Evolutionary conservation across 2,888 invertebrate genomes (phyloP), one percentile per base, ranked within the genome.

Genomic region (Cancer borealis): DNA sequence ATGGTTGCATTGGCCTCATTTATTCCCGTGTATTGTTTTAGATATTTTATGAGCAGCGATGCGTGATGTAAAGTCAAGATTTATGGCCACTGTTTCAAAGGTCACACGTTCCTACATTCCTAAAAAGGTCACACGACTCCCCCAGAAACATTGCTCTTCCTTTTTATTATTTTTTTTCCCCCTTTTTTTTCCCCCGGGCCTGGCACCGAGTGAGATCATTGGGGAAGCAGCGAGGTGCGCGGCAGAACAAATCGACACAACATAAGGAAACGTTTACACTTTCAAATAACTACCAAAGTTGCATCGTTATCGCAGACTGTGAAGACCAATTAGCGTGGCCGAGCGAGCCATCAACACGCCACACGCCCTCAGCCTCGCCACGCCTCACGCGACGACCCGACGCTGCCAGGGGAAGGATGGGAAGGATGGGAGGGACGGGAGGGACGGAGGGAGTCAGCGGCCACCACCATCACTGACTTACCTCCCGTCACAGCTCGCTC

Each of bases 211-310:
- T 26, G 26, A 26, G n/a, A 26, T 73, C 73, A 73, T 73, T 73
- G 73, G 73, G 73, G 26, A 73, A 73, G 73, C 73, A 73, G 26
- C 3, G 73, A 73, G 73, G 73, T 73, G 73, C n/a, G 73, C 73
- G 73, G 73, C 73, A 73, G 8, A 73, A 73, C 73, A 73, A 73
- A 73, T 73, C 73, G 73, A 73, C 73, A 73, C 73, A 73, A 73
- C 84, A 84, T 39, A 84, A 84, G 84, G 30, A 84, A 84, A 84
- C 84, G 39, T 73, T 73, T 26, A 73, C 73, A 73, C 73, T 73
- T 73, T 84, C 84, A 39, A 84, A 39, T 84, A 84, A 84, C 39
- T 14, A 30, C 10, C 84, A 84, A 84, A 84, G 84, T 84, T 84
- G 39, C 10, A 84, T 84, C 84, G 73, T 73, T 73, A 73, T 26